These are phyloP conservation scores for Caenorhabditis zanzibari DNA, from an alignment of 2,888 invertebrate genomes.

Conservation along the genomic window DNA sequence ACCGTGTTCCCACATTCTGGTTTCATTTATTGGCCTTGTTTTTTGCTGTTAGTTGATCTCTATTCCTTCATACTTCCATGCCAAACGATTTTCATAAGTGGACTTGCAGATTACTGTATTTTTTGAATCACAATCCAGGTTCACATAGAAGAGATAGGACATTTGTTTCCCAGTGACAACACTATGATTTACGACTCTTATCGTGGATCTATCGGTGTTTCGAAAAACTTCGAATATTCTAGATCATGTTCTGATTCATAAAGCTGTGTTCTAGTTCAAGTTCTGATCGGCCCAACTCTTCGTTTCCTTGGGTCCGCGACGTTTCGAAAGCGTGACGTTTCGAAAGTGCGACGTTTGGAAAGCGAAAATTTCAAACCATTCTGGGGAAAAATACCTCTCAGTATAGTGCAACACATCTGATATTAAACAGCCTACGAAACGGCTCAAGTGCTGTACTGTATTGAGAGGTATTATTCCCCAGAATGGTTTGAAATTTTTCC, in stretches of 20 bases:
- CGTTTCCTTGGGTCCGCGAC: background rate
- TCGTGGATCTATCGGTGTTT: background rate
- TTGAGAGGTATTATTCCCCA: no score
- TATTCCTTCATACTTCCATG: background rate
- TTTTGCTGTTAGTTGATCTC: background rate
- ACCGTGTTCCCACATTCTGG: slow-evolving; percentile 6
- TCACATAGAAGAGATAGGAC: no score
- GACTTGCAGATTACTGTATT: background rate
- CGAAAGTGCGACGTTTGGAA: no score
- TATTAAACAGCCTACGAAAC: no score
- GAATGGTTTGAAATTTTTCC: no score
- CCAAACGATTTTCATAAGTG: background rate
- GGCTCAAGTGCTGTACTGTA: no score
- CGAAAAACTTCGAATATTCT: background rate
- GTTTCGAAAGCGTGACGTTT: no score
- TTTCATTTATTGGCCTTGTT: slow-evolving; percentile 10
- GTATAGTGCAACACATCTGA: no score
- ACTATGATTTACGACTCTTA: no score
- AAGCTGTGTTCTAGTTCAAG: background rate
- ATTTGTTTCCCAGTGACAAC: no score
- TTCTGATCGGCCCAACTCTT: background rate
- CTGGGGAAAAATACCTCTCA: no score
- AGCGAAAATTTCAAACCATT: no score
- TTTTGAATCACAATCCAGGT: background rate
- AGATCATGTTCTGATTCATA: background rate